Base-by-base conservation (phyloP, 2,797 vertebrate species). In the Otolemur crassicaudatus region DNA sequence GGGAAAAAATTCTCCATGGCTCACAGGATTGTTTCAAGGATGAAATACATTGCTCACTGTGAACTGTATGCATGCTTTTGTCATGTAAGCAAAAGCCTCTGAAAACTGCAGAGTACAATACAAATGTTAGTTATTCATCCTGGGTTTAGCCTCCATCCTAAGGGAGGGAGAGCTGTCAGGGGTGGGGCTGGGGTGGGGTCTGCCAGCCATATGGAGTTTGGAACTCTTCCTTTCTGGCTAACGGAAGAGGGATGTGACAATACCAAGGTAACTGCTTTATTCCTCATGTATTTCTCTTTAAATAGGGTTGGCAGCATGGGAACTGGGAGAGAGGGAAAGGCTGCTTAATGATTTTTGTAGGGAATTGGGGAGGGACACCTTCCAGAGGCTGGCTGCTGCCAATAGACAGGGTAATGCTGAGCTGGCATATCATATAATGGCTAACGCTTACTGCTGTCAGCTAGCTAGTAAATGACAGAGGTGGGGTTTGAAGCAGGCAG, bases 211-310 rank as follows among this genome's bases (percentile, higher is more conserved):
- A 12, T 67, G n/a, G 73, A 75, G 46, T 90, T 89, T 25, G 14
- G 88, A 94, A 77, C 49, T 27, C 87, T 92, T 85, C 67, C 46
- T 88, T 81, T 80, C 79, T 88, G 91, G 80, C 63, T 58, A 40
- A 46, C 72, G 40, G 34, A 89, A 70, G 80, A 80, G 29, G 37
- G 12, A 49, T 76, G 2, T 65, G 79, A 76, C 7, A 29, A 53
- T 75, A 46, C 31, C 22, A 61, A 67, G 65, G 67, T 79, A 92
- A 69, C 43, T 40, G 19, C 53, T 37, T n/a, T 91, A 12, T 87
- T 94, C 80, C 60, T 86, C 83, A 67, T 31, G 27, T 63, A 25
- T 79, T 96, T 87, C 73, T 95, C 76, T 91, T 95, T 83, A 94
- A 81, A 92, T 89, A 43, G 92, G n/a, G 22, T 70, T 87, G 88